Conservation (phyloP, 2,888 invertebrate species). For the Tillus elongatus region DNA sequence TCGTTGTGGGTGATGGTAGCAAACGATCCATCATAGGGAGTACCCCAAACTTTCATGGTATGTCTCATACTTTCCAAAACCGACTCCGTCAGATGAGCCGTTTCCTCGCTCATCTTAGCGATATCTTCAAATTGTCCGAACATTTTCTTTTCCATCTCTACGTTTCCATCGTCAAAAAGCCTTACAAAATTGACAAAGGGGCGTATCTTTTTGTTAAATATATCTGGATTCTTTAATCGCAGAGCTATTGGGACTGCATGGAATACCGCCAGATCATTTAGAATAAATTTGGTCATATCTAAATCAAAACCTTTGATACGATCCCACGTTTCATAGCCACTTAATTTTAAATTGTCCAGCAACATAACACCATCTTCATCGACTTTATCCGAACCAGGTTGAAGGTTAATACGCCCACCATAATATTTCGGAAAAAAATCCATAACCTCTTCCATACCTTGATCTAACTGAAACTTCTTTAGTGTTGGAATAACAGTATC, state of each 20-base stretch:
- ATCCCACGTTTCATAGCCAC: constrained; percentile 39
- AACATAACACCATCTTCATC: constrained; percentile 47
- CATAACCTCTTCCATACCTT: constrained; percentile 36
- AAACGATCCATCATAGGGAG: constrained; percentile 39
- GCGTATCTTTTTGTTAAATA: constrained; percentile 34
- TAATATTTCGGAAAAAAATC: constrained; percentile 43
- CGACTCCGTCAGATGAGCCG: constrained; percentile 15
- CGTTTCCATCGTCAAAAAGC: constrained; percentile 13
- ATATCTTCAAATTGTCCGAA: constrained; percentile 13
- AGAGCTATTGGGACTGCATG: constrained; percentile 46
- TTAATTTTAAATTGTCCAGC: constrained; percentile 42
- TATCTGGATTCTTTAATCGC: constrained; percentile 39
- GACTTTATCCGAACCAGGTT: constrained; percentile 33
- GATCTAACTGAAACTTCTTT: constrained; percentile 39
- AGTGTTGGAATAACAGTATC: constrained; percentile 40
- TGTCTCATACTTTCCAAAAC: constrained; percentile 15
- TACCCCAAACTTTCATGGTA: constrained; percentile 6
- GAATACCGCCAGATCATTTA: constrained; percentile 42
- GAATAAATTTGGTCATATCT: constrained; percentile 36
- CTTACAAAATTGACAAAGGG: constrained; percentile 30
- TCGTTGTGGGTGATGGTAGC: constrained; percentile 47
- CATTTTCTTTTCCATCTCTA: constrained; percentile 14
- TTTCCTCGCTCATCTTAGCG: constrained; percentile 15
- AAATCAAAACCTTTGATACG: constrained; percentile 40
- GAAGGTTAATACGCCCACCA: constrained; percentile 39